Percentiles rank a stretch among this genome's conserved stretches.
Evolutionary conservation across 2,113 vertebrate species (phyloP).

Genomic region (Apaloderma vittatum): DNA sequence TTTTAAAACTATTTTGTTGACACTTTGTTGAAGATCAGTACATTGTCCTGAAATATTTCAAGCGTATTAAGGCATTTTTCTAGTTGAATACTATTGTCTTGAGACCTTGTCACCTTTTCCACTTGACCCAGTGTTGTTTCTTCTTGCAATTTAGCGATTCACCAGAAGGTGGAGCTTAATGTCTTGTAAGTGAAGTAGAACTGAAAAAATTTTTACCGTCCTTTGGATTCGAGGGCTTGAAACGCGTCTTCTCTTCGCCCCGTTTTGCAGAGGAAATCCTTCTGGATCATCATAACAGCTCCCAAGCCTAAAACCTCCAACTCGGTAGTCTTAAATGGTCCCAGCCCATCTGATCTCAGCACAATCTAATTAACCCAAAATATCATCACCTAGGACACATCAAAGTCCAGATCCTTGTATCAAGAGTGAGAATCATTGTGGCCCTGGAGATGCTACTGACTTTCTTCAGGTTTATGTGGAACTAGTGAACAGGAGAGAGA

Average conservation of each 20-base stretch:
- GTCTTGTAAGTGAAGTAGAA: background rate
- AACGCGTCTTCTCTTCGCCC: background rate
- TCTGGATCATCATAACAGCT: background rate
- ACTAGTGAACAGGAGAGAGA: background rate
- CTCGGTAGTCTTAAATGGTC: background rate
- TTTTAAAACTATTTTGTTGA: background rate
- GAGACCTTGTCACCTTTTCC: background rate
- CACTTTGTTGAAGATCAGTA: background rate
- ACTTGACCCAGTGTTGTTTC: fast-evolving
- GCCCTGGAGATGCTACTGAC: background rate
- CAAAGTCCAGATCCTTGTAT: background rate
- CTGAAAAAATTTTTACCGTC: fast-evolving
- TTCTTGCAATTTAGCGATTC: background rate
- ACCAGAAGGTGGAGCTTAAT: conserved; percentile 56
- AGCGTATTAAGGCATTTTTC: background rate
- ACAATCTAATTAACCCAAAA: background rate
- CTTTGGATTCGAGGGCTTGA: background rate
- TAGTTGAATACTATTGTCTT: background rate
- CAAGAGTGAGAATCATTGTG: background rate
- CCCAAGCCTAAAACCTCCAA: background rate
- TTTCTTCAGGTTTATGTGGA: background rate
- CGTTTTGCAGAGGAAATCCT: background rate
- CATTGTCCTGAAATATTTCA: background rate
- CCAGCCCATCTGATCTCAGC: background rate
- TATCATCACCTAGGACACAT: background rate